phyloP scores from a whole-genome alignment of 2,888 invertebrate species.

The Horisme vitalbata region DNA sequence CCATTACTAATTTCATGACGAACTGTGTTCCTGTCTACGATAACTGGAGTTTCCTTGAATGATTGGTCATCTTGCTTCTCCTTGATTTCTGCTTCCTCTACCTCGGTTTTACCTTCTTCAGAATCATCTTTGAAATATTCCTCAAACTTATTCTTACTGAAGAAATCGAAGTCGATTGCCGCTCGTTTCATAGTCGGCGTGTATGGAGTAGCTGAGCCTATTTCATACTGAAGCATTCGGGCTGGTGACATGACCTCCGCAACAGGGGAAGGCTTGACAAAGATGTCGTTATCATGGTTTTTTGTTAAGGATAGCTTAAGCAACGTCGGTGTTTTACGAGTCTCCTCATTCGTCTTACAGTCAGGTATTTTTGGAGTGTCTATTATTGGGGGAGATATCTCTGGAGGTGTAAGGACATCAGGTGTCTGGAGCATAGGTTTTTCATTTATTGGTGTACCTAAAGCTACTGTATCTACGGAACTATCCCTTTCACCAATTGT shows the following conservation, averaged over 20 bases:
- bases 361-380: slow-evolving; percentile 52
- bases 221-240: slow-evolving; percentile 72
- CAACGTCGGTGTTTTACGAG: slow-evolving; percentile 45
- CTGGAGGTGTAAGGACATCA: slow-evolving; percentile 34
- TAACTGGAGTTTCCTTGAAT: slow-evolving; percentile 62
- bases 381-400: slow-evolving; percentile 46
- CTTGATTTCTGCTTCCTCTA: slow-evolving; percentile 31
- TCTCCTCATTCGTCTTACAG: slow-evolving; percentile 32
- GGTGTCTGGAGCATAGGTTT: slow-evolving; percentile 41
- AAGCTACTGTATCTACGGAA: slow-evolving; percentile 49
- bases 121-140: slow-evolving; percentile 57
- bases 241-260: slow-evolving; percentile 73
- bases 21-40: slow-evolving; percentile 64
- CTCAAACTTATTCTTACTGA: slow-evolving; percentile 63
- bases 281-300: slow-evolving; percentile 58
- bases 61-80: slow-evolving; percentile 19
- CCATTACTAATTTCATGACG: slow-evolving; percentile 75
- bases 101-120: slow-evolving; percentile 27
- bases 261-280: slow-evolving; percentile 69
- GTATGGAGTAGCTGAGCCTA: slow-evolving; percentile 49
- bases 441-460: slow-evolving; percentile 41
- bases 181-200: slow-evolving; percentile 78
- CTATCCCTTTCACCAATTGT: slow-evolving; percentile 55
- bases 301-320: slow-evolving; percentile 60
- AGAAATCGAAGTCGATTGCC: slow-evolving; percentile 70